Evolutionary conservation across 2,888 invertebrate species (phyloP).

Genomic region (Tillus elongatus): DNA sequence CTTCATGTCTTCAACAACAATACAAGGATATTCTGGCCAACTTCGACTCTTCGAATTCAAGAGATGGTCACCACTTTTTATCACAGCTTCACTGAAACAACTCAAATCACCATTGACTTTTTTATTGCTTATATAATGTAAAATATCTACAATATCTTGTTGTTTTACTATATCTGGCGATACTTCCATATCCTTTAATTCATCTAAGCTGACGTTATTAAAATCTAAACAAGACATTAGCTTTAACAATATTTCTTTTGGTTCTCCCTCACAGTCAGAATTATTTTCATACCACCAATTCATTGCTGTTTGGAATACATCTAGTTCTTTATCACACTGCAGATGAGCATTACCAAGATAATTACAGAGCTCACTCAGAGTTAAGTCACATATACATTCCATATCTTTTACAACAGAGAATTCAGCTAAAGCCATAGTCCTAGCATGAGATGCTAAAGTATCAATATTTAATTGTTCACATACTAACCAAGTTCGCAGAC

Average conservation of each 20-base stretch:
- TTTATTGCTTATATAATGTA: constrained; percentile 25
- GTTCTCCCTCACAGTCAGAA: constrained; percentile 12
- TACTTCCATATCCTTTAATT: constrained; percentile 30
- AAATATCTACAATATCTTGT: constrained; percentile 23
- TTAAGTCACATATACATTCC: constrained; percentile 29
- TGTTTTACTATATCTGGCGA: constrained; percentile 29
- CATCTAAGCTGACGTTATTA: constrained; percentile 20
- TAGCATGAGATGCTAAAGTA: constrained; percentile 34
- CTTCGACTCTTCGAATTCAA: constrained; percentile 17
- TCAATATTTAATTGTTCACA: constrained; percentile 31
- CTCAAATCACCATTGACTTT: constrained; percentile 17
- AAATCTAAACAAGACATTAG: constrained; percentile 35
- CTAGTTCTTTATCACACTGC: constrained; percentile 31
- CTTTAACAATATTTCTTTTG: constrained; percentile 23
- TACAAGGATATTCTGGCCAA: constrained; percentile 19
- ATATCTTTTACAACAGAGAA: constrained; percentile 31
- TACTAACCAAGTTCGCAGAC: constrained; percentile 34
- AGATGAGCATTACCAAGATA: constrained; percentile 36
- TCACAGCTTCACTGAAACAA: constrained; percentile 16
- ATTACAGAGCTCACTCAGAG: constrained; percentile 30
- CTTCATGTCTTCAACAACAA: constrained; percentile 19
- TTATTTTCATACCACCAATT: constrained; percentile 37
- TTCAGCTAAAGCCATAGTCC: constrained; percentile 33
- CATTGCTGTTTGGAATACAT: constrained; percentile 36
- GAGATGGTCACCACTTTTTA: constrained; percentile 17